phyloP scores from a whole-genome alignment of 2,113 vertebrate genomes.

The Lophura nycthemera region DNA sequence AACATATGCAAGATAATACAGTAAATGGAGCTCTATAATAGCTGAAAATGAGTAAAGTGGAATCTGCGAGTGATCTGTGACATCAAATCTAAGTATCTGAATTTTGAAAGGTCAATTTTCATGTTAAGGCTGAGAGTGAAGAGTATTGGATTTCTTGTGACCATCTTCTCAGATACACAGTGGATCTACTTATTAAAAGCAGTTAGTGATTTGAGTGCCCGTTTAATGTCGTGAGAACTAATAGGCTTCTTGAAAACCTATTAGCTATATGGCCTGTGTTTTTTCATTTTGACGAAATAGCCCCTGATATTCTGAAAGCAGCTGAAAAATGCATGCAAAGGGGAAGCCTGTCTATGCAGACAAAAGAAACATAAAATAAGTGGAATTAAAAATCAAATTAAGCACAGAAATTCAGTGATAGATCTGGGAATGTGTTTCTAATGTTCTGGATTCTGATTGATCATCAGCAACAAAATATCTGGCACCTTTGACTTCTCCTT shows the following conservation, averaged over 20 bases:
- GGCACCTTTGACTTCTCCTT: not conserved
- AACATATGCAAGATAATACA: not conserved
- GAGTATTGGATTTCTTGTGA: not conserved
- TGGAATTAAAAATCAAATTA: not conserved
- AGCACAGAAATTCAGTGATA: not conserved
- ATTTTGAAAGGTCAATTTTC: not conserved
- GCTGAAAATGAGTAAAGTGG: not conserved
- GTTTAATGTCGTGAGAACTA: not conserved
- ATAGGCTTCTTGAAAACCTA: not conserved
- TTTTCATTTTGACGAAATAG: not conserved
- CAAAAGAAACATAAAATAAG: not conserved
- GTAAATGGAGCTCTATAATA: not conserved
- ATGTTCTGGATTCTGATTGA: not conserved
- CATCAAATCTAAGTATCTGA: not conserved
- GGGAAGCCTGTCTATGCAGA: not conserved
- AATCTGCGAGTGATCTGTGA: not conserved
- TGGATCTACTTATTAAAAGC: not conserved
- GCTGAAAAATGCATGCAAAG: not conserved
- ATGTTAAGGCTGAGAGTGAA: not conserved
- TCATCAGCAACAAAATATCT: not conserved
- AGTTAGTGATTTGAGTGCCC: not conserved
- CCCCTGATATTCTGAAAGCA: not conserved
- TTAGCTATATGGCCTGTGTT: not conserved
- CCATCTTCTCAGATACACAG: not conserved
- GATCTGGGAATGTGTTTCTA: not conserved